Base-by-base conservation (phyloP, 2,888 invertebrate genomes). In the Griposia aprilina region DNA sequence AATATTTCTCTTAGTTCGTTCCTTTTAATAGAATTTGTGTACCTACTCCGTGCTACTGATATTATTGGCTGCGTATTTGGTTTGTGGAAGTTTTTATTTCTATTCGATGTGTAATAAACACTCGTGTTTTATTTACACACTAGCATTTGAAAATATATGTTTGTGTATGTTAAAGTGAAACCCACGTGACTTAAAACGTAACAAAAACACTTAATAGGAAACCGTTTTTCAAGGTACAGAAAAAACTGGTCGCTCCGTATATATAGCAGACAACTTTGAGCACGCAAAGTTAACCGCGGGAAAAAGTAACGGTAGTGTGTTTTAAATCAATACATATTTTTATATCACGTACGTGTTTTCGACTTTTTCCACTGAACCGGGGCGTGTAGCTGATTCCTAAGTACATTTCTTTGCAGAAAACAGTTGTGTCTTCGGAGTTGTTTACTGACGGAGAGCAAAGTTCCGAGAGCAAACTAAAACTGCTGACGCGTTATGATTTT, bases 401-500 rank as follows among this genome's bases (percentile, higher is more conserved):
- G 91, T 90, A 91, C 85, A 88, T 91, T 89, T 92, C 85, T 91
- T 90, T 89, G 88, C 87, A 88, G 88, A 89, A 88, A 92, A 93
- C 84, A 85, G 74, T 87, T 80, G 78, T 78, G 83, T 85, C 89
- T 89, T 87, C 88, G 88, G 90, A 86, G 84, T 90, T 93, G 92
- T 93, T 93, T 93, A 89, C 90, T 88, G 90, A 92, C 91, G 89
- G 90, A 91, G 90, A 91, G 89, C 90, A 89, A 93, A 93, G 90
- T 93, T 92, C 84, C 86, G 78, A 83, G 84, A 91, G 89, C 89
- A 92, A 94, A 94, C 92, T 92, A 89, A 90, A 93, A 93, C 91
- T 92, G 93, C 90, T 92, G 92, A 93, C 92, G 92, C 90, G 90
- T 90, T 91, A 88, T 88, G 89, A 91, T 91, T 92, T 92, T 91